These are phyloP conservation scores for Pangasius macronema DNA, from an alignment of 2,797 vertebrate species.

Conservation along the genomic window DNA sequence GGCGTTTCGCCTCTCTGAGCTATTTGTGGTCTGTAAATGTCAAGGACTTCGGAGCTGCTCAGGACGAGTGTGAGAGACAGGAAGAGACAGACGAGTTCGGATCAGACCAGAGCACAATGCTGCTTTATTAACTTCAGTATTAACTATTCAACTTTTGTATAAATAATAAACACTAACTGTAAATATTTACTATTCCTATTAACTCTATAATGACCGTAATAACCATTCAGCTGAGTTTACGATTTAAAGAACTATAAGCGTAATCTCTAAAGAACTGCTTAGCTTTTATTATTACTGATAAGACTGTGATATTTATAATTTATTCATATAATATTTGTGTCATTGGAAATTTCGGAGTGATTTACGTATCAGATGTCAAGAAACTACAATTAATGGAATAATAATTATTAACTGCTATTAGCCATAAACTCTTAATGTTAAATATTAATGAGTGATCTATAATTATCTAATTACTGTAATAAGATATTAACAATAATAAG, in stretches of 20 bases:
- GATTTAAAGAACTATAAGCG: too few species aligned
- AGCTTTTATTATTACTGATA: neutral
- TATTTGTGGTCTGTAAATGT: slow-evolving; percentile 41
- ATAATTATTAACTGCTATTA: neutral
- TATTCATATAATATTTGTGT: neutral
- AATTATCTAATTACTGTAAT: neutral
- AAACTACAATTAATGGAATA: neutral
- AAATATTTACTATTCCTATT: neutral
- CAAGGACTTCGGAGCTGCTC: slow-evolving; percentile 28
- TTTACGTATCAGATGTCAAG: neutral
- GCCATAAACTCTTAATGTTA: neutral
- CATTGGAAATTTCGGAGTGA: neutral
- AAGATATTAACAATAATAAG: neutral
- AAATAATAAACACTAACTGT: neutral
- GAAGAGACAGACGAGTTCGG: neutral
- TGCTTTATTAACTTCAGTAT: neutral
- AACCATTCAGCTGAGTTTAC: neutral
- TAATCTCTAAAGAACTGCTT: neutral
- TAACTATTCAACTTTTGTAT: neutral
- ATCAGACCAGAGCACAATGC: neutral
- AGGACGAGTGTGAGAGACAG: neutral
- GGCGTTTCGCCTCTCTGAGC: neutral
- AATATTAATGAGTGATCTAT: neutral
- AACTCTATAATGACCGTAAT: neutral
- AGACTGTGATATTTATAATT: neutral